Percentiles rank a stretch among this genome's conserved stretches.
phyloP scores from a whole-genome alignment of 2,888 invertebrate genomes.

The Hirtodrosophila cameraria region DNA sequence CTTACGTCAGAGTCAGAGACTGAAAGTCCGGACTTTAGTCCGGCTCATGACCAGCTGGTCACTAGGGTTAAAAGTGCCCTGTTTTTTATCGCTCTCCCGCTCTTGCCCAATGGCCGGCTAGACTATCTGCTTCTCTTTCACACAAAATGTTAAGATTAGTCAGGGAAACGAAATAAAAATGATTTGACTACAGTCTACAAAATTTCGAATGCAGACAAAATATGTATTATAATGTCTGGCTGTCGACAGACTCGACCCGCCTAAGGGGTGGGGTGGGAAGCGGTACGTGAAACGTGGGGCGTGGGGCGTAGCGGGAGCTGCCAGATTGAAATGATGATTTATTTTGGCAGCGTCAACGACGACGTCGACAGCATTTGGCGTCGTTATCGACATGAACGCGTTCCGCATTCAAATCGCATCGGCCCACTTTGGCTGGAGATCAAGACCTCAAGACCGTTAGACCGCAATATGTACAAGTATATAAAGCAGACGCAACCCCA shows the following conservation, averaged over 20 bases:
- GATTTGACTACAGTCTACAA: conserved; percentile 31
- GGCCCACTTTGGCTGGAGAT: conserved; percentile 72
- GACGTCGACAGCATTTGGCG: conserved; percentile 15
- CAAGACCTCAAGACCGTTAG: conserved; percentile 26
- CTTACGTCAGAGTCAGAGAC: conserved; percentile 61
- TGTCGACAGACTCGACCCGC: conserved; percentile 52
- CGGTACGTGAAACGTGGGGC: neutral
- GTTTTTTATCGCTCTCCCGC: neutral
- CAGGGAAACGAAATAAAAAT: conserved; percentile 60
- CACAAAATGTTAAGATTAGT: conserved; percentile 63
- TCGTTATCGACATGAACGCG: conserved; percentile 60
- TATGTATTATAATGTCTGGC: conserved; percentile 78
- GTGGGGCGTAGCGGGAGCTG: conserved; percentile 31
- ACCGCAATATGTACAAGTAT: too few relatives aligned
- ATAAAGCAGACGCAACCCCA: conserved; percentile 21
- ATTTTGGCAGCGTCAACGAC: conserved; percentile 67
- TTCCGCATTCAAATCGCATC: conserved; percentile 76
- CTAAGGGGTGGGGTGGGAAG: neutral
- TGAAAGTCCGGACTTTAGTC: conserved; percentile 27
- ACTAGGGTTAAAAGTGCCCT: conserved; percentile 5
- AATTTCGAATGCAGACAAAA: conserved; percentile 64
- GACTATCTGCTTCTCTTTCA: neutral
- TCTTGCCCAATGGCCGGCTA: too few relatives aligned
- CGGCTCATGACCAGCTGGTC: conserved; percentile 5
- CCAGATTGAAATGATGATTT: conserved; percentile 73